Percentiles rank a stretch among this genome's conserved stretches.
Evolutionary conservation across 2,113 vertebrate species (phyloP).

Genomic region (Haemorhous mexicanus): DNA sequence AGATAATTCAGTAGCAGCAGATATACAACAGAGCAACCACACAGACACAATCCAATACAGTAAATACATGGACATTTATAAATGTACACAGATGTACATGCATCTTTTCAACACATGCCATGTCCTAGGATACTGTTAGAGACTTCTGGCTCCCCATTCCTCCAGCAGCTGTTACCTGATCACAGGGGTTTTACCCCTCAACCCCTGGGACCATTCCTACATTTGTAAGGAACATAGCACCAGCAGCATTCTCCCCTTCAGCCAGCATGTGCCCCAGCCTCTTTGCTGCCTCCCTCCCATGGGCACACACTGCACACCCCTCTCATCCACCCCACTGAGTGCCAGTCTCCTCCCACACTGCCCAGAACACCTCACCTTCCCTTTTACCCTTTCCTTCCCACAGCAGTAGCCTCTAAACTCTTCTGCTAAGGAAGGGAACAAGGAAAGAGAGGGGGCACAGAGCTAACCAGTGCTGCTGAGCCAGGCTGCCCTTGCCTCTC

Average conservation of each 20-base stretch:
- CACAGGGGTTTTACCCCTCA: not conserved
- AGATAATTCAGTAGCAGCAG: not conserved
- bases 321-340: not conserved
- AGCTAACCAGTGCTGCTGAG: not conserved
- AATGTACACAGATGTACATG: not conserved
- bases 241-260: not conserved
- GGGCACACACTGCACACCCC: not conserved
- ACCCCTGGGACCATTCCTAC: not conserved
- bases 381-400: not conserved
- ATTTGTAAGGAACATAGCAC: not conserved
- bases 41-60: not conserved
- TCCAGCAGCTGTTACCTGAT: not conserved
- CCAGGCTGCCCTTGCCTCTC: not conserved
- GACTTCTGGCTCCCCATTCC: not conserved
- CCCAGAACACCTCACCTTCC: not conserved
- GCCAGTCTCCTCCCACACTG: not conserved
- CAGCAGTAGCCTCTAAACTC: not conserved
- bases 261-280: not conserved
- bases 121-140: not conserved
- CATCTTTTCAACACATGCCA: not conserved
- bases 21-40: not conserved
- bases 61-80: not conserved
- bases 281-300: not conserved
- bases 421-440: not conserved
- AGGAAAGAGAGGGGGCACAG: not conserved